Conservation (phyloP, 2,113 vertebrate species). For the Tylochromis polylepis region DNA sequence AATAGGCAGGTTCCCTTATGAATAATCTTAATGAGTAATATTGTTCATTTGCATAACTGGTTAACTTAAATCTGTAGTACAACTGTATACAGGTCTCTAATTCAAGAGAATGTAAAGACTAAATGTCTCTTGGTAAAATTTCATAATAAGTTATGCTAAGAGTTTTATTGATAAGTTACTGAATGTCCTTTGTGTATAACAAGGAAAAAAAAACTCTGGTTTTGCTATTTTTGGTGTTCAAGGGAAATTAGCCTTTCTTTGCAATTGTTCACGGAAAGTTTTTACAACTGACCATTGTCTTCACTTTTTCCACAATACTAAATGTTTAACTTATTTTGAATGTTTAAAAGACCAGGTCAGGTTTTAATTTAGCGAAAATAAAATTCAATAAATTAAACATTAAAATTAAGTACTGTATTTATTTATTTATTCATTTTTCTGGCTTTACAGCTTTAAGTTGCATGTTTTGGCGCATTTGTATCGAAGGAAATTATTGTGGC, state of each 20-base stretch:
- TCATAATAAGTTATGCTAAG: neutral
- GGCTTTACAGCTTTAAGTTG: neutral
- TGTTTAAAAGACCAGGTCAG: slow-evolving; percentile 33
- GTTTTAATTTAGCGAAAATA: slow-evolving; percentile 24
- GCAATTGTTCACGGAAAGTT: neutral
- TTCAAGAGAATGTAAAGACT: slow-evolving; percentile 41
- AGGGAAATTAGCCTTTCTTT: slow-evolving; percentile 45
- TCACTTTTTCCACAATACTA: neutral
- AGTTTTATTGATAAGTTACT: slow-evolving; percentile 6
- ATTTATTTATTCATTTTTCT: neutral
- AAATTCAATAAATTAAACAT: slow-evolving; percentile 35
- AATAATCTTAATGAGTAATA: neutral
- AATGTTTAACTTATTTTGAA: slow-evolving; percentile 51
- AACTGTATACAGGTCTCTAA: neutral
- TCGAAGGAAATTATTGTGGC: neutral
- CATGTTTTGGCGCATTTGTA: neutral
- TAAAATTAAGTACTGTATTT: neutral
- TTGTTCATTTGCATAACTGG: neutral
- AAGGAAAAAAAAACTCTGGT: neutral
- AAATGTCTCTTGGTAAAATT: neutral
- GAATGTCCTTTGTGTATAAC: slow-evolving; percentile 28
- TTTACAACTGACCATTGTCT: slow-evolving; percentile 16
- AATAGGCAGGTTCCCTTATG: slow-evolving; percentile 17
- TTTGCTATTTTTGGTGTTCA: slow-evolving; percentile 43
- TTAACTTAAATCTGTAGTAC: neutral